phyloP scores from a whole-genome alignment of 2,113 vertebrate genomes.

The Nasalis larvatus region DNA sequence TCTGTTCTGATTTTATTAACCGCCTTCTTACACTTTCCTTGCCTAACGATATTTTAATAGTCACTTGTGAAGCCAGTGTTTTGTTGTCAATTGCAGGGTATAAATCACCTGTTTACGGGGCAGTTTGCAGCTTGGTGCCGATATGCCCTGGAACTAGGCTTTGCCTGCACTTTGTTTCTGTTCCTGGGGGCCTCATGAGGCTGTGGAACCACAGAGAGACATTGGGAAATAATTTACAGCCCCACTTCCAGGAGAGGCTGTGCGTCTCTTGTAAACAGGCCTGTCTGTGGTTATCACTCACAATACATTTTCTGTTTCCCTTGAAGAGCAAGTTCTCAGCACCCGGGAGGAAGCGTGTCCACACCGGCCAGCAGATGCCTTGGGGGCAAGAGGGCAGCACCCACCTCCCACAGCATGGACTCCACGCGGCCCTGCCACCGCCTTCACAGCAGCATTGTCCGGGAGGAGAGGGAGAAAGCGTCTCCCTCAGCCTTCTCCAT shows the following conservation, averaged over 20 bases:
- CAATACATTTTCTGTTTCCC: not conserved
- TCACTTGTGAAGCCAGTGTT: not conserved
- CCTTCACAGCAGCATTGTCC: not conserved
- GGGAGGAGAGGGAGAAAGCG: not conserved
- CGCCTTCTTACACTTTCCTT: not conserved
- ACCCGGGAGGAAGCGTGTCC: no score
- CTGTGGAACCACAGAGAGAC: not conserved
- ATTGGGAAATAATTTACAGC: fast-evolving
- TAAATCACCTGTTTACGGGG: not conserved
- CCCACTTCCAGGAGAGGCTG: not conserved
- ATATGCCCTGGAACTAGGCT: not conserved
- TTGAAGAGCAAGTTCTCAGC: not conserved
- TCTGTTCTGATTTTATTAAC: fast-evolving
- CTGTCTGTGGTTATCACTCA: not conserved
- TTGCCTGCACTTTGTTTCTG: not conserved
- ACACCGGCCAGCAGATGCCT: no score
- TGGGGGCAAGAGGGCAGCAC: no score
- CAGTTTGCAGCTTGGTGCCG: not conserved
- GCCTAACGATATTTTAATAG: not conserved
- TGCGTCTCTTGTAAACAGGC: not conserved
- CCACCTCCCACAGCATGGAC: no score
- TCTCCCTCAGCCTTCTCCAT: not conserved
- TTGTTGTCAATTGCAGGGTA: not conserved
- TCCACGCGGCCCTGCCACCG: not conserved
- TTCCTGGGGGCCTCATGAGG: not conserved